These are phyloP conservation scores for Diorhabda sublineata DNA, from an alignment of 1,140 invertebrate species.

Conservation along the genomic window DNA sequence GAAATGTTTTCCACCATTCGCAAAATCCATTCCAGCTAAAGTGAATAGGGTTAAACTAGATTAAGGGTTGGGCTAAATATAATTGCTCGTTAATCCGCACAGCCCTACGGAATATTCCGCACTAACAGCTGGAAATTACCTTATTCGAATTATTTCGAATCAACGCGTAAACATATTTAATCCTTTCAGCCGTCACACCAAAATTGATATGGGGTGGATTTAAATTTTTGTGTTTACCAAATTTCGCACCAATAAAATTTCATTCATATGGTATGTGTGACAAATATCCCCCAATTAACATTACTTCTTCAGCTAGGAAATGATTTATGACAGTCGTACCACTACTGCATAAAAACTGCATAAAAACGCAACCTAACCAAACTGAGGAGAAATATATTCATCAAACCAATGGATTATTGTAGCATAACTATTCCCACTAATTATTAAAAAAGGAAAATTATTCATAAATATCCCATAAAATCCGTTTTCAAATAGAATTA, in stretches of 20 bases:
- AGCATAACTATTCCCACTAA: no score
- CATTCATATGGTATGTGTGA: not conserved
- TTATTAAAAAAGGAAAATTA: no score
- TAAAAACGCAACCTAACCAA: no score
- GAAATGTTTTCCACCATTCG: not conserved
- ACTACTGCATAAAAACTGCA: no score
- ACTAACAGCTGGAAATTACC: slow-evolving; percentile 21
- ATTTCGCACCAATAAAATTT: not conserved
- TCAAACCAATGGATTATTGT: no score
- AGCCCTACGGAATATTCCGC: slow-evolving; percentile 20
- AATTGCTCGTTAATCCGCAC: slow-evolving; percentile 19
- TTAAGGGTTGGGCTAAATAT: slow-evolving; percentile 13
- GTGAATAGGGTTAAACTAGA: slow-evolving; percentile 7
- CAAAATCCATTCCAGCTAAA: not conserved
- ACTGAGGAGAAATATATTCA: no score
- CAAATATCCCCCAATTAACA: not conserved
- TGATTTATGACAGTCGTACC: not conserved
- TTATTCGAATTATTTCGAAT: slow-evolving; percentile 22
- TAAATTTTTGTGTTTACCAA: not conserved
- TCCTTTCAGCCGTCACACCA: slow-evolving; percentile 16
- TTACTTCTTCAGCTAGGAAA: not conserved
- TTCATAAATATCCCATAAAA: no score
- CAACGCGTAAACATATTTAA: slow-evolving; percentile 20
- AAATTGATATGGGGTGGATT: slow-evolving; percentile 4
- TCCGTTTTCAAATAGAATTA: no score